These are phyloP conservation scores for Centropus unirufus DNA, from an alignment of 2,113 vertebrate species.

Conservation along the genomic window DNA sequence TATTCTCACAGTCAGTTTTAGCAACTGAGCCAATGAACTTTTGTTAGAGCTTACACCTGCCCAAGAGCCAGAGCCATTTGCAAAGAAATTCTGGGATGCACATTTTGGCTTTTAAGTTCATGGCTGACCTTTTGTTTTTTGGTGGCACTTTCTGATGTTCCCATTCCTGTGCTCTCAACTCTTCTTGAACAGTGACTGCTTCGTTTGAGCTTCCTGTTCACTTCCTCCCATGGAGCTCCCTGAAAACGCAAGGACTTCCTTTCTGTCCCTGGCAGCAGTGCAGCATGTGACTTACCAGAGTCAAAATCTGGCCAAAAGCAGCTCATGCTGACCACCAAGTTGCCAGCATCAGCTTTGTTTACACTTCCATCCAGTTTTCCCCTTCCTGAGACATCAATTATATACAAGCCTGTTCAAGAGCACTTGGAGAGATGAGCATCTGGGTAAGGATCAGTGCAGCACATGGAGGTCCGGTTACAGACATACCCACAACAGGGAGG, in stretches of 20 bases:
- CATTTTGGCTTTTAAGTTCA: neutral
- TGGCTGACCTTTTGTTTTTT: neutral
- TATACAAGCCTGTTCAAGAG: neutral
- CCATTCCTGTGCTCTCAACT: neutral
- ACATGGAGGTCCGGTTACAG: neutral
- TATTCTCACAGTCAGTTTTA: neutral
- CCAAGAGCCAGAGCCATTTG: neutral
- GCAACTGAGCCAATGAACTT: neutral
- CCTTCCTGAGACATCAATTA: neutral
- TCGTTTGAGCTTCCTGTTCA: neutral
- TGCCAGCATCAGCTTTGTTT: neutral
- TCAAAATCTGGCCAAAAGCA: neutral
- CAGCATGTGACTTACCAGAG: neutral
- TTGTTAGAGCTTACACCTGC: neutral
- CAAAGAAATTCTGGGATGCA: neutral
- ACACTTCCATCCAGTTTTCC: neutral
- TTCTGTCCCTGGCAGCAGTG: neutral
- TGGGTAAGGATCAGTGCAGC: neutral
- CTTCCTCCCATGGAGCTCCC: neutral
- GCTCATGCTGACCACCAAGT: neutral
- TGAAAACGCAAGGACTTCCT: constrained; percentile 5
- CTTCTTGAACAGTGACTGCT: neutral
- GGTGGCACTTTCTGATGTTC: neutral
- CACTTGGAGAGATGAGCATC: neutral
- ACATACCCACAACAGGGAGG: neutral